Percentiles rank a stretch among this genome's conserved stretches.
Conservation (phyloP, 2,888 invertebrate species). For the Anodontia alba region DNA sequence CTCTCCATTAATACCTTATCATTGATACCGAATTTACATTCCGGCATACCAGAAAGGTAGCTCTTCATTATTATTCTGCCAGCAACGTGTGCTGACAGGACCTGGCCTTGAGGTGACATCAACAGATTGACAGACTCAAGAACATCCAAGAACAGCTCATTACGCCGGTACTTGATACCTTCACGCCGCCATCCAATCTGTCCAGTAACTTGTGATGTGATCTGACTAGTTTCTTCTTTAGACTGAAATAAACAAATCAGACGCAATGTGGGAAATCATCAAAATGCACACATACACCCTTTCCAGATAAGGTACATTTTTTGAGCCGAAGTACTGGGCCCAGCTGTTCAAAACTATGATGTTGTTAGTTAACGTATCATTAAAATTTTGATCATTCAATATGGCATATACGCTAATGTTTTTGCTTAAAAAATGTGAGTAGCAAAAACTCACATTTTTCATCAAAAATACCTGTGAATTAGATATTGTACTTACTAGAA, state of each 20-base stretch:
- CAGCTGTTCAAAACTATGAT: no score
- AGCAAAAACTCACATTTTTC: no score
- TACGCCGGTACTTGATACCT: slow-evolving; percentile 99
- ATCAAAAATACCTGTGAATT: no score
- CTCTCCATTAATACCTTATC: slow-evolving; percentile 99
- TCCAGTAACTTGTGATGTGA: slow-evolving; percentile 98
- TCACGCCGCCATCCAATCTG: slow-evolving; percentile 99
- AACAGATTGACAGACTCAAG: slow-evolving; percentile 99
- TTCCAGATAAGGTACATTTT: no score
- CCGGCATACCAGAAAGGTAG: slow-evolving; percentile 99
- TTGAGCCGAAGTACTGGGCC: no score
- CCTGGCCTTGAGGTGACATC: slow-evolving; percentile 99
- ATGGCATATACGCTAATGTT: no score
- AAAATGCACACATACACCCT: no score
- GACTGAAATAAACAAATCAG: slow-evolving; percentile 90
- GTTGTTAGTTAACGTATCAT: no score
- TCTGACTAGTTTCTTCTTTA: slow-evolving; percentile 99
- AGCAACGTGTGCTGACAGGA: slow-evolving; percentile 99
- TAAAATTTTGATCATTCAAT: no score
- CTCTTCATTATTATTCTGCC: slow-evolving; percentile 99
- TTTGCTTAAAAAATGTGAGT: no score
- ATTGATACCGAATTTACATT: slow-evolving; percentile 99
- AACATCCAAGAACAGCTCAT: slow-evolving; percentile 99
- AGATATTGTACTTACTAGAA: no score
- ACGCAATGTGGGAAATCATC: no score